phyloP scores from a whole-genome alignment of 2,888 invertebrate genomes.

The Anthrax anthrax region DNA sequence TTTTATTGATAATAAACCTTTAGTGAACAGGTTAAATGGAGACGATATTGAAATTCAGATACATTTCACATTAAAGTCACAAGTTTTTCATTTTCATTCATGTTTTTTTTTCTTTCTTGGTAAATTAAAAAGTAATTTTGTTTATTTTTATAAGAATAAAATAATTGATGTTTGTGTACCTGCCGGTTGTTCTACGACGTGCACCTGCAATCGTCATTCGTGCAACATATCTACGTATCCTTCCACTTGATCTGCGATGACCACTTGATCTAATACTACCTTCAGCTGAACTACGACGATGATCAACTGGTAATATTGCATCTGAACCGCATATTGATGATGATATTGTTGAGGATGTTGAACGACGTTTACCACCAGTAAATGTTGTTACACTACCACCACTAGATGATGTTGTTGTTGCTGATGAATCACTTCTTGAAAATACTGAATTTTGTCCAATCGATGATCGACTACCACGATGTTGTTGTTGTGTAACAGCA shows the following conservation, averaged over 20 bases:
- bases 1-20: too few relatives aligned
- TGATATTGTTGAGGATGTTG: conserved; percentile 31
- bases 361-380: conserved; percentile 30
- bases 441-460: conserved; percentile 19
- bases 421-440: conserved; percentile 34
- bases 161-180: too few relatives aligned
- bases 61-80: too few relatives aligned
- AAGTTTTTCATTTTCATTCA: too few relatives aligned
- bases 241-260: conserved; percentile 30
- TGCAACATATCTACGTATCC: conserved; percentile 28
- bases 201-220: conserved; percentile 33
- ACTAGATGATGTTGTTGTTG: conserved; percentile 31
- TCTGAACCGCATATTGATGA: conserved; percentile 33
- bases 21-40: too few relatives aligned
- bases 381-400: conserved; percentile 29
- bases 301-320: conserved; percentile 25
- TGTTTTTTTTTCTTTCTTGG: too few relatives aligned
- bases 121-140: too few relatives aligned
- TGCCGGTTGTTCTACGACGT: conserved; percentile 33
- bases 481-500: conserved; percentile 3
- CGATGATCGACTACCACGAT: conserved; percentile 29
- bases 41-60: too few relatives aligned
- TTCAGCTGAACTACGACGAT: conserved; percentile 31
- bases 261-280: conserved; percentile 23
- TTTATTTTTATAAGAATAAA: too few relatives aligned